These are phyloP conservation scores for Plebejus anna DNA, from an alignment of 2,888 invertebrate genomes.

Conservation along the genomic window DNA sequence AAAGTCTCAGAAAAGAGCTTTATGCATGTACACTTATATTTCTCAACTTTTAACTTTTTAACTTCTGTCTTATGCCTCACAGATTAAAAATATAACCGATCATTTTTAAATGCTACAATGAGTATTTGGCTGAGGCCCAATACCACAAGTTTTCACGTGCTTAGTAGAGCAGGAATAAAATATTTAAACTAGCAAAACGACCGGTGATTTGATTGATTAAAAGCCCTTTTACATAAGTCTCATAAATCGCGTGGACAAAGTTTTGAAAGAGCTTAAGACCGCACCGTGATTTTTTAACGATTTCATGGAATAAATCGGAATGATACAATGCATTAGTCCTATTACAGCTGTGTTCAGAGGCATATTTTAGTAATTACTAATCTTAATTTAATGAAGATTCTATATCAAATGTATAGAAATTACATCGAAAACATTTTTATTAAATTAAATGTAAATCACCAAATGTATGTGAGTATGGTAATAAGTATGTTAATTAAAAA, in stretches of 20 bases:
- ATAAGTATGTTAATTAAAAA: too few relatives aligned
- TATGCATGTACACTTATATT: too few relatives aligned
- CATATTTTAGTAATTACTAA: too few relatives aligned
- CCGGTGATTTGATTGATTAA: conserved; percentile 17
- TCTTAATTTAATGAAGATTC: too few relatives aligned
- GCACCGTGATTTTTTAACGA: background rate
- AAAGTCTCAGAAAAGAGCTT: too few relatives aligned
- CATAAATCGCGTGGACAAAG: background rate
- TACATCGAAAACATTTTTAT: too few relatives aligned
- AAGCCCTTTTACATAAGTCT: background rate
- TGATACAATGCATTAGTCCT: too few relatives aligned
- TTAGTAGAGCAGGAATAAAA: conserved; percentile 19
- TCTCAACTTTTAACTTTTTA: too few relatives aligned
- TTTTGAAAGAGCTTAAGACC: background rate
- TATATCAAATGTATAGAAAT: too few relatives aligned
- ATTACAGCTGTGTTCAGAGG: too few relatives aligned
- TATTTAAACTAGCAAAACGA: conserved; percentile 18
- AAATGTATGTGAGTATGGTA: too few relatives aligned
- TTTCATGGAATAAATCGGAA: background rate
- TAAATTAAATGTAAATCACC: too few relatives aligned
- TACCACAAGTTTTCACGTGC: conserved; percentile 9
- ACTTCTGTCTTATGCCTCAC: background rate
- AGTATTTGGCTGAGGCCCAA: conserved; percentile 4
- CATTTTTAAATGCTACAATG: background rate
- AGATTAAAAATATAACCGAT: background rate